Conservation (phyloP, 1,140 invertebrate species). For the Drosophila bipectinata region DNA sequence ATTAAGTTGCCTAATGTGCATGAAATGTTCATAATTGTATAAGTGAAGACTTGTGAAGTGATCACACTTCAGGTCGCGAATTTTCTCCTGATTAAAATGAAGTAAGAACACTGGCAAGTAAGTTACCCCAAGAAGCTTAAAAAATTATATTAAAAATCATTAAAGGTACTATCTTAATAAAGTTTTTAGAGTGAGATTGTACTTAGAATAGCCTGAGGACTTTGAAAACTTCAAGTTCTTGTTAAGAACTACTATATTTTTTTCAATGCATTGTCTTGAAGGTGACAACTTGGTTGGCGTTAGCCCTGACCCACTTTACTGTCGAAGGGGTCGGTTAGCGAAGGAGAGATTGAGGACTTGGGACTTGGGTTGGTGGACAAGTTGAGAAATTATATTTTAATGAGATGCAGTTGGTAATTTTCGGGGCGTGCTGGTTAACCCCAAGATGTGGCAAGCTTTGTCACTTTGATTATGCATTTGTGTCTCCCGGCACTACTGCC, state of each 20-base stretch:
- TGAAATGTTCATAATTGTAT: conserved; percentile 50
- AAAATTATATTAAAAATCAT: background rate
- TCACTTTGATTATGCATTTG: conserved; percentile 27
- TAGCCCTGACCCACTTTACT: conserved; percentile 68
- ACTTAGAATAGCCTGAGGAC: too few relatives aligned
- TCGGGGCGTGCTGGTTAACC: conserved; percentile 13
- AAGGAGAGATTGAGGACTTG: background rate
- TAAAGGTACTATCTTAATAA: too few relatives aligned
- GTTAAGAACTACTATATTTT: background rate
- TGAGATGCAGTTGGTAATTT: conserved; percentile 68
- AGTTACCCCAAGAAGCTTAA: background rate
- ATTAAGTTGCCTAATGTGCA: conserved; percentile 56
- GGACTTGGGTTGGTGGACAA: conserved; percentile 15
- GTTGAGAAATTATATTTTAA: conserved; percentile 72
- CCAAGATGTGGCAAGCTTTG: conserved; percentile 9
- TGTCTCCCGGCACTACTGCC: conserved; percentile 15
- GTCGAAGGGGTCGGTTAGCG: conserved; percentile 3
- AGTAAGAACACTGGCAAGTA: background rate
- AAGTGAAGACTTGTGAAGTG: conserved; percentile 2
- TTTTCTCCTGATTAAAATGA: background rate
- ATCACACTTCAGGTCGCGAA: conserved; percentile 2
- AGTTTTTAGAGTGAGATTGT: too few relatives aligned
- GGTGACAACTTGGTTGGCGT: conserved; percentile 40
- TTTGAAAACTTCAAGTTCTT: too few relatives aligned
- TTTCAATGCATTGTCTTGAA: conserved; percentile 19